Base-by-base conservation (phyloP, 2,113 vertebrate genomes). In the Chloroceryle aenea region DNA sequence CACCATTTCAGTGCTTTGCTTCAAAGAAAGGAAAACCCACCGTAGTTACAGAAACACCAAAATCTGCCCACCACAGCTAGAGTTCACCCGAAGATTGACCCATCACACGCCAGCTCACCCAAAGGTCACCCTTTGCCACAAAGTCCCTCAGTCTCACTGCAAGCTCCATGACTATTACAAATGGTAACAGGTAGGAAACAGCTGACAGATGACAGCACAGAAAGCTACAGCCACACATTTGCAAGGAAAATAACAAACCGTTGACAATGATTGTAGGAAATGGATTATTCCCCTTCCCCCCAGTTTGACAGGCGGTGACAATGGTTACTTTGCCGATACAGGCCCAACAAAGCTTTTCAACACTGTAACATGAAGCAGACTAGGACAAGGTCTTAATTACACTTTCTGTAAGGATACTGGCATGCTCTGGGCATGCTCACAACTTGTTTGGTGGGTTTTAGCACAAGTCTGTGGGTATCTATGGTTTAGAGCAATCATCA, bases 341-440 rank as follows among this genome's bases (percentile, higher is more conserved):
- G 68, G 80, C 64, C 92, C 92, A 87, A 88, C 56, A 92, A 92
- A 92, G 90, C 92, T 92, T 94, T 96, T 90, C 93, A 92, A 68
- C 88, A 79, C 83, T 89, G 72, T 61, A 93, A 96, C 36, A 68
- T 42, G 80, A 95, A 93, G 88, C 85, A 93, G 66, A 96, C 95
- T 93, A 93, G 27, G 69, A 90, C 66, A 92, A 76, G 77, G 87
- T 89, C 89, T 95, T 82, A 52, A 79, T 91, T 89, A 91, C 58
- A 43, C 86, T 93, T 95, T 86, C 62, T 84, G 73, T 69, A 85
- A 84, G 76, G 69, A 80, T 61, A 81, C 0, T 58, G 66, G 52
- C 67, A 85, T 43, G 48, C 64, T 90, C 80, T 89, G 73, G 76
- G 64, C 76, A 80, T 61, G 83, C 62, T 64, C 69, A 78, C 56